These are phyloP conservation scores for Hydraecia micacea DNA, from an alignment of 2,888 invertebrate genomes.

Conservation along the genomic window DNA sequence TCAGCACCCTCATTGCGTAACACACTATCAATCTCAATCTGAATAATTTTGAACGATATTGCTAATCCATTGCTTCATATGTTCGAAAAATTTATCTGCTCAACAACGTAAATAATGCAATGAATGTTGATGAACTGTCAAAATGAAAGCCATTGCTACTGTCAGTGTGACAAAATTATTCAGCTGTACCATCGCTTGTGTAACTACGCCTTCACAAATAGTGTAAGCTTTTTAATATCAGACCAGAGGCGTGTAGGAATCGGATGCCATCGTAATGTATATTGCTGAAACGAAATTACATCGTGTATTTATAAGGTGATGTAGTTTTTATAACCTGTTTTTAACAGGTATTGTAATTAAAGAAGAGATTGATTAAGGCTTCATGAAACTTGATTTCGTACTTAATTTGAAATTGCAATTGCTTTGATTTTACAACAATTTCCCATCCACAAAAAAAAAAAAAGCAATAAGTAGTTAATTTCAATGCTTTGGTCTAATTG, in stretches of 20 bases:
- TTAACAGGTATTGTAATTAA: too few relatives aligned
- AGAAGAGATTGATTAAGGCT: too few relatives aligned
- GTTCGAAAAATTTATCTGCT: not conserved
- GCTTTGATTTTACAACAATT: not conserved
- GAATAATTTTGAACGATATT: not conserved
- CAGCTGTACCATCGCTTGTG: not conserved
- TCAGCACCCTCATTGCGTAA: not conserved
- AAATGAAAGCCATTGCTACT: not conserved
- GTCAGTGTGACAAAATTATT: not conserved
- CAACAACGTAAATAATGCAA: not conserved
- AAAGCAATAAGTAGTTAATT: too few relatives aligned
- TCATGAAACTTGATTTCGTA: not conserved
- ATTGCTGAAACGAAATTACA: constrained; percentile 30
- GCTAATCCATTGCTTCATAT: not conserved
- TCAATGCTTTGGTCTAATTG: too few relatives aligned
- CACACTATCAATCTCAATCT: not conserved
- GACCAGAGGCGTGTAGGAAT: constrained; percentile 40
- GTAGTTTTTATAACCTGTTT: too few relatives aligned
- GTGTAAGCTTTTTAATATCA: constrained; percentile 50
- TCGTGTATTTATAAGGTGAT: constrained; percentile 1
- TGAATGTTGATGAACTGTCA: not conserved
- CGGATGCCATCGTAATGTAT: constrained; percentile 29
- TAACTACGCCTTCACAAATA: constrained; percentile 33
- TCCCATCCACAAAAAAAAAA: too few relatives aligned
- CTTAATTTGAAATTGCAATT: not conserved